Evolutionary conservation across 64 coral and sea anemone genomes (phyloP), one percentile per base, ranked within the genome.

Genomic region (Montipora sp.): DNA sequence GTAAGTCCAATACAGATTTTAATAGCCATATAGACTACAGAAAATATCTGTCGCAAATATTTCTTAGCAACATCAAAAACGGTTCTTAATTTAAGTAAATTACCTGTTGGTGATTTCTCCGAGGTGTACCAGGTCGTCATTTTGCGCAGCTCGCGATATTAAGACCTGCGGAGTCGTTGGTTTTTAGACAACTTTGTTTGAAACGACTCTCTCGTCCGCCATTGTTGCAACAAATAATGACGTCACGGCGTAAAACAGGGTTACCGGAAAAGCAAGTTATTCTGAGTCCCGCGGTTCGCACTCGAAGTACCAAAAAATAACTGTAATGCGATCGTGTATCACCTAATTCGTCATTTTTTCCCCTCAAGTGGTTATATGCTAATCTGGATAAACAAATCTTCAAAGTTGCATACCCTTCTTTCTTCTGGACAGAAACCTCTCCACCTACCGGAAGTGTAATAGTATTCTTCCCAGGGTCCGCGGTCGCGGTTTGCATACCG

Each of bases 91-190:
- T 1, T 71, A 18, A 20, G 53, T 59, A 77, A 14, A 46, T 78
- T 80, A 93, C 91, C 91, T 88, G 75, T 77, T 45, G 91, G 24
- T 16, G 66, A 87, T 4, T 77, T 77, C 13, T 80, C 83, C 10
- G 91, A 80, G 16, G 91, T 80, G 9, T 87, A 93, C 91, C 91
- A 93, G 20, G 91, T 93, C 45, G 83, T 87, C 91, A 93, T 93
- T 12, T 48, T 88, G 5, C 49, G 22, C 15, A 50, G 65, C 5
- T 72, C 45, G 43, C n/a, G 5, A 48, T 72, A 21, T 85, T 71
- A 23, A 12, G 18, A 8, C 2, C 46, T 5, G 27, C 3, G 46
- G n/a, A 20, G 7, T 51, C 60, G 24, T 83, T 55, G 16, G 36
- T 36, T 36, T 27, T 46, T 46, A 6, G 8, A 48, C 16, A 68